A percentile compares a stretch with the other conserved stretches of the same genome.
phyloP scores from a whole-genome alignment of 2,797 vertebrate species.

The Chelon labrosus region DNA sequence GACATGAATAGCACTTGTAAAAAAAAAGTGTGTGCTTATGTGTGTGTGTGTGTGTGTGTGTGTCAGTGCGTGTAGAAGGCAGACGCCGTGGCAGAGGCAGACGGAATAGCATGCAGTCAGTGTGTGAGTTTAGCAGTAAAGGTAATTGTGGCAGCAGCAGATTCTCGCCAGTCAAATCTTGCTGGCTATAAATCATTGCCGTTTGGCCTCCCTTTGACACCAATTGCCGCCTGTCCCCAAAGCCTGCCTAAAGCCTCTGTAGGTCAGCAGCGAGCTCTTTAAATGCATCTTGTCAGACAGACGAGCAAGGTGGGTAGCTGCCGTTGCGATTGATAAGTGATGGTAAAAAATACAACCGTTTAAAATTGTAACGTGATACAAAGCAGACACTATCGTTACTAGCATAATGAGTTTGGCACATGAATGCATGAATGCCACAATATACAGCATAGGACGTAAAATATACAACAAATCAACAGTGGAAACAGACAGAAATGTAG shows the following conservation, averaged over 20 bases:
- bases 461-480: no score
- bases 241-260: conserved; percentile 77
- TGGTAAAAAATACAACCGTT: conserved; percentile 15
- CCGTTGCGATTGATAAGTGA: conserved; percentile 46
- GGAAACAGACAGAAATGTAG: no score
- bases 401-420: neutral
- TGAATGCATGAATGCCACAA: no score
- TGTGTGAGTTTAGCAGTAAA: conserved; percentile 71
- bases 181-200: conserved; percentile 86
- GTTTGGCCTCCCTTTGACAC: conserved; percentile 81
- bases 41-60: conserved; percentile 33
- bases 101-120: conserved; percentile 63
- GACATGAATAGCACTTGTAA: conserved; percentile 87
- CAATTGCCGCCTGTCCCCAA: conserved; percentile 78
- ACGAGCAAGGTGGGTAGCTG: conserved; percentile 50
- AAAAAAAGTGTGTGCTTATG: conserved; percentile 42
- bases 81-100: conserved; percentile 39
- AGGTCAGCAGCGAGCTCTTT: conserved; percentile 65
- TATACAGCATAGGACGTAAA: no score
- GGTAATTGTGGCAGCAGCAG: conserved; percentile 86
- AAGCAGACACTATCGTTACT: neutral
- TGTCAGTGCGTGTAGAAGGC: conserved; percentile 26
- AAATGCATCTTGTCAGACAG: conserved; percentile 71
- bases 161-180: conserved; percentile 85
- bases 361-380: conserved; percentile 1